Evolutionary conservation across 2,797 vertebrate species (phyloP).

Genomic region (Petrocephalus schoutedeni): DNA sequence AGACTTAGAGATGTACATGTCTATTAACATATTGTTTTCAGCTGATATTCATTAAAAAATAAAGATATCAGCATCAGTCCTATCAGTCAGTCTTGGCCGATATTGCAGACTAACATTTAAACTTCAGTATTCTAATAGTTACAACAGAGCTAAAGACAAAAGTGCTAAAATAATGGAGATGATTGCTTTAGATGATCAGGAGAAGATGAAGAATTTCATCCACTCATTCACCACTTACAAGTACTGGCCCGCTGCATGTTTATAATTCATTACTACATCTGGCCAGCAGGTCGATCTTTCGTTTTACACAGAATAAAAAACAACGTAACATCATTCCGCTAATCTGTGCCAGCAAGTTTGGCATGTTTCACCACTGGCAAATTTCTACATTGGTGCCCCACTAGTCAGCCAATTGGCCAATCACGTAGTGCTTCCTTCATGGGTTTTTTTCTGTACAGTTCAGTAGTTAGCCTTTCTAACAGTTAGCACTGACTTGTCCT

Average conservation of each 20-base stretch:
- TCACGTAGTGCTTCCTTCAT: neutral
- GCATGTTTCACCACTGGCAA: neutral
- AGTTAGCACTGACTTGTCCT: neutral
- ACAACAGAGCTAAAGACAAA: neutral
- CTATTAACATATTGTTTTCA: neutral
- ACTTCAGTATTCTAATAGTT: neutral
- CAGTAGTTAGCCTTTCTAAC: neutral
- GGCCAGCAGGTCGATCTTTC: neutral
- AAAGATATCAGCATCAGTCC: neutral
- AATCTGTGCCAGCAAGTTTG: neutral
- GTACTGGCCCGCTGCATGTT: neutral
- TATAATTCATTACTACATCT: neutral
- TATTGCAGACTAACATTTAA: neutral
- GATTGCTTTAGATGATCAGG: neutral
- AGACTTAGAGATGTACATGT: neutral
- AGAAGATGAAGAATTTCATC: neutral
- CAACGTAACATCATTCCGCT: neutral
- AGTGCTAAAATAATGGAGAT: neutral
- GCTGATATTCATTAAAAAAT: neutral
- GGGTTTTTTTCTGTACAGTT: neutral
- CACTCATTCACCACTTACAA: neutral
- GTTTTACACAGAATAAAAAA: neutral
- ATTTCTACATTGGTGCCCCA: neutral
- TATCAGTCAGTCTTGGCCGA: neutral
- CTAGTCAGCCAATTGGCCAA: neutral